Base-by-base conservation (phyloP, 2,888 invertebrate species). In the Eupelmus urozonus region DNA sequence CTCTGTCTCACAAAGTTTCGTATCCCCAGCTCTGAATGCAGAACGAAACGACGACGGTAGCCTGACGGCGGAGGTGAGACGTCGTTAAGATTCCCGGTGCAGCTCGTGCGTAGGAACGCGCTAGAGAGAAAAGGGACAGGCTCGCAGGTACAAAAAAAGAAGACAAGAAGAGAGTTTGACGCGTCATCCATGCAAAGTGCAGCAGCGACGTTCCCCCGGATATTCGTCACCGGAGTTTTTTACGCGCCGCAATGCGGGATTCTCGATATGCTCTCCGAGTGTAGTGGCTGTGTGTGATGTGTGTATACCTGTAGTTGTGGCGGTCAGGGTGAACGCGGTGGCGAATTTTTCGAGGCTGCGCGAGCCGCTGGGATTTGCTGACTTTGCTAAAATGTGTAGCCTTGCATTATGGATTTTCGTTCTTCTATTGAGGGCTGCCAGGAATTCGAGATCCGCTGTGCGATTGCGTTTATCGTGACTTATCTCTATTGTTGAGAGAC, bases 51-150 rank as follows among this genome's bases (percentile, higher is more conserved):
- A 27, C 9, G 23, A 34, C 9, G 9, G 9, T 13, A 45, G 59
- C 18, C 23, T 40, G 42, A 20, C 3, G n/a, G 53, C 40, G 57
- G 69, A 70, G 76, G 71, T 70, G 76, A 76, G 63, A 72, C 73
- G 59, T 83, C 82, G 81, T 84, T 84, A 84, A 81, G 79, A 84
- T 84, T 84, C 84, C 70, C 73, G 62, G 81, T 80, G 81, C 76
- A 80, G 81, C 82, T 77, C 79, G 83, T 81, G 81, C 27, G 53
- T 7, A 7, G 4, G 18, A 27, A 23, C 20, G 51, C 34, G 20
- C 40, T 34, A 40, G 63, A 42, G n/a, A 42, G 42, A 55, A 23
- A 60, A 72, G 63, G 23, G 53, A 63, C 25, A 53, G n/a, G 49
- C 62, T 2, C 13, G 13, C 9, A 16, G 4, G 9, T 9, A 45